phyloP scores from a whole-genome alignment of 2,888 invertebrate genomes.

The Noctuana brunneofusca region DNA sequence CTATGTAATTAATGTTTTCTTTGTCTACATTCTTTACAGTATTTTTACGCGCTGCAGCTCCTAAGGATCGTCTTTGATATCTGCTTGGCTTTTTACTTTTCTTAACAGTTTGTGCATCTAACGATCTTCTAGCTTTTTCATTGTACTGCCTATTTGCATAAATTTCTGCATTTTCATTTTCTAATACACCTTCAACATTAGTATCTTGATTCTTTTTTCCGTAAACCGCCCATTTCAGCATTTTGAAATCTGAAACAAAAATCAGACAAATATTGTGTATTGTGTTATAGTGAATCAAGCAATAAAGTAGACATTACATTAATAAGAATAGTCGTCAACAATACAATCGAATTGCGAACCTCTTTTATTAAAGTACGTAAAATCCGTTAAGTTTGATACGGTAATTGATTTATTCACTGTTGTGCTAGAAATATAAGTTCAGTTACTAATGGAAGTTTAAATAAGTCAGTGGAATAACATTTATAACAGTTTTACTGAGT shows the following conservation, averaged over 20 bases:
- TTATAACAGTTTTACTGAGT: too few species aligned
- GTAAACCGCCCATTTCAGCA: slow-evolving; percentile 86
- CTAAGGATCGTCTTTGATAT: slow-evolving; percentile 73
- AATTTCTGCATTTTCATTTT: slow-evolving; percentile 49
- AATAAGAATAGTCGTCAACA: too few species aligned
- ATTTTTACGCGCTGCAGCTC: slow-evolving; percentile 66
- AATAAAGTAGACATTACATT: not conserved
- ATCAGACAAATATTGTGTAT: slow-evolving; percentile 4
- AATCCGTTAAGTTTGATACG: too few species aligned
- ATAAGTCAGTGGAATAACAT: too few species aligned
- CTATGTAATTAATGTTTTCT: slow-evolving; percentile 77
- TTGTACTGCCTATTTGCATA: slow-evolving; percentile 53
- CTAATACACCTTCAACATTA: slow-evolving; percentile 49
- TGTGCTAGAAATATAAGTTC: too few species aligned
- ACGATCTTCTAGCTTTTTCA: slow-evolving; percentile 60
- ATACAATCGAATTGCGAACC: too few species aligned
- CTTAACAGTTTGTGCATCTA: slow-evolving; percentile 69
- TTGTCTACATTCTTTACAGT: slow-evolving; percentile 65
- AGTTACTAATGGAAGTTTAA: too few species aligned
- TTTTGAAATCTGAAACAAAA: slow-evolving; percentile 68
- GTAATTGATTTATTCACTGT: too few species aligned
- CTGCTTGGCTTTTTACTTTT: slow-evolving; percentile 75
- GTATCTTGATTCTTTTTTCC: slow-evolving; percentile 72
- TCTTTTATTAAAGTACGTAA: too few species aligned
- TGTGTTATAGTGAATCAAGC: too few species aligned